Conservation (phyloP, 37 sponge, comb jelly and placozoan genomes). For the Lycopodina hypogea region DNA sequence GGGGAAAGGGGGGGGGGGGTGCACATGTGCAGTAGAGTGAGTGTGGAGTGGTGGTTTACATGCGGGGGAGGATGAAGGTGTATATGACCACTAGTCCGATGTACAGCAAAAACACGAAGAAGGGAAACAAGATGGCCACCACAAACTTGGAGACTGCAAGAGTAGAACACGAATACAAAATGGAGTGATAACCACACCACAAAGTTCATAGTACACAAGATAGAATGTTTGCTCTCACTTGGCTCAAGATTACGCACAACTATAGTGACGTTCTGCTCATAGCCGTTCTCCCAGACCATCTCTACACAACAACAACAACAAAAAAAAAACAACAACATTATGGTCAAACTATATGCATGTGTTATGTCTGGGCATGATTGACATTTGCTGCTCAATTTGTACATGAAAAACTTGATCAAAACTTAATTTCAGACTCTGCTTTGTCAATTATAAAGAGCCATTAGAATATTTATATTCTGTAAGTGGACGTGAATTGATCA, state of each 20-base stretch:
- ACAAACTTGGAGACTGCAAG: background rate
- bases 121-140: background rate
- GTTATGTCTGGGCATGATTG: no score
- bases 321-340: no score
- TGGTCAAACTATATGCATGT: no score
- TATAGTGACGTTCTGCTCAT: conserved; percentile 7
- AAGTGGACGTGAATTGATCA: no score
- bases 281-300: background rate
- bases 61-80: background rate
- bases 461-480: no score
- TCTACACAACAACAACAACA: background rate
- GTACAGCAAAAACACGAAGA: background rate
- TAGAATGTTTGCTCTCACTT: background rate
- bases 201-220: no score
- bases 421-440: no score
- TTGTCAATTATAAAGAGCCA: no score
- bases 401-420: no score
- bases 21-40: no score
- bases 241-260: background rate
- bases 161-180: background rate
- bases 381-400: no score
- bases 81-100: background rate
- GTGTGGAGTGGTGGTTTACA: background rate
- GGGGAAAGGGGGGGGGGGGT: background rate
- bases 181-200: background rate